Conservation (phyloP, 2,113 vertebrate genomes). For the Deroptyus accipitrinus region DNA sequence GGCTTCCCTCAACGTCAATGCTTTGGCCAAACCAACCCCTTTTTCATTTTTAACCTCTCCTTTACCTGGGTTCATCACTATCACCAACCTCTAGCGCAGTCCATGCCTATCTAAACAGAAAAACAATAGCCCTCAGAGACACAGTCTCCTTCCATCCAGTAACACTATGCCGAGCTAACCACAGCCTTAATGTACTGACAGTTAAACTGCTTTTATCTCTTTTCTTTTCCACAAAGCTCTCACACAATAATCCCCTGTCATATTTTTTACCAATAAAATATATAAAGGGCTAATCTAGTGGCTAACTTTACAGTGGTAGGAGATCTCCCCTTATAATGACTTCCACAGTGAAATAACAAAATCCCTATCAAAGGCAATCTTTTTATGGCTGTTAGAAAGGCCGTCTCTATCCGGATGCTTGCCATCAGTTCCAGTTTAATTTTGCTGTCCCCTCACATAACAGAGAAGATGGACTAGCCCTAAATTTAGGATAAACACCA, state of each 20-base stretch:
- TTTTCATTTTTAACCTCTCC: not conserved
- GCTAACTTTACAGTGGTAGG: not conserved
- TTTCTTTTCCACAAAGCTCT: slow-evolving; percentile 54
- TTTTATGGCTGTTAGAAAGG: slow-evolving; percentile 18
- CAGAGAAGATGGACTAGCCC: not conserved
- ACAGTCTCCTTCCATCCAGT: not conserved
- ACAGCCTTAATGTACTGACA: slow-evolving; percentile 49
- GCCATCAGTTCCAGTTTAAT: not conserved
- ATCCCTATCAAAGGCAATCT: slow-evolving; percentile 21
- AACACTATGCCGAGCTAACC: slow-evolving; percentile 49
- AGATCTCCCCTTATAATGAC: slow-evolving; percentile 35
- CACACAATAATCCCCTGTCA: slow-evolving; percentile 50
- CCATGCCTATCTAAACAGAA: not conserved
- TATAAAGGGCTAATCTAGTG: slow-evolving; percentile 45
- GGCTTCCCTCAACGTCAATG: not conserved
- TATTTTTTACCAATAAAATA: slow-evolving; percentile 61
- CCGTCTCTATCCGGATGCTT: not conserved
- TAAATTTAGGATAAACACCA: slow-evolving; percentile 8
- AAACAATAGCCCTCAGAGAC: not conserved
- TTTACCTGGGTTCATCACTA: not conserved
- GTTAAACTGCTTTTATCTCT: slow-evolving; percentile 69
- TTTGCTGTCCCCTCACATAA: not conserved
- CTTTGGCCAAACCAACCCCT: not conserved
- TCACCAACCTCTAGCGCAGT: rapidly evolving
- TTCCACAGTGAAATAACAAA: slow-evolving; percentile 35